These are phyloP conservation scores for Cataglyphis cursor DNA, from an alignment of 2,888 invertebrate species.

Conservation along the genomic window DNA sequence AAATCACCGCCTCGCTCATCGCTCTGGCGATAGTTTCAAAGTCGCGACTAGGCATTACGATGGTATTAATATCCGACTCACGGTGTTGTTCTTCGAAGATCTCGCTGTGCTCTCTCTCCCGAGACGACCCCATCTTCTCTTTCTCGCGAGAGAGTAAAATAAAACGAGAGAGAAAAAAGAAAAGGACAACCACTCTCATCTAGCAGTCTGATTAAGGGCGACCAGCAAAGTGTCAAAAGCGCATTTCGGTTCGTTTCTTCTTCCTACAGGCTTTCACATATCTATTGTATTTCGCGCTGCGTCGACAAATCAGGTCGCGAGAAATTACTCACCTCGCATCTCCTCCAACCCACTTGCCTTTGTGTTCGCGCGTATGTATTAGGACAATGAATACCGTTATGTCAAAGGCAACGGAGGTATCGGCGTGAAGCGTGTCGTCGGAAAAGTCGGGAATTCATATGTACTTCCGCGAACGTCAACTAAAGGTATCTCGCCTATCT, in stretches of 20 bases:
- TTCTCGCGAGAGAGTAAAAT: background rate
- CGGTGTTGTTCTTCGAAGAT: slow-evolving; percentile 11
- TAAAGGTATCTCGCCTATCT: background rate
- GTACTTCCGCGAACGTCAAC: background rate
- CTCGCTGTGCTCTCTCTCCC: slow-evolving; percentile 20
- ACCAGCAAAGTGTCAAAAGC: slow-evolving; percentile 56
- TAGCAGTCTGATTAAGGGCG: slow-evolving; percentile 65
- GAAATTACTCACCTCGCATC: slow-evolving; percentile 19
- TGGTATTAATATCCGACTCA: slow-evolving; percentile 36
- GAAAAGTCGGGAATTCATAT: slow-evolving; percentile 12
- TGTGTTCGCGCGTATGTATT: slow-evolving; percentile 14
- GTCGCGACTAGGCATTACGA: slow-evolving; percentile 17
- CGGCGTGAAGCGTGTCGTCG: background rate
- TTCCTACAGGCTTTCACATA: background rate
- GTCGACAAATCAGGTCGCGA: slow-evolving; percentile 36
- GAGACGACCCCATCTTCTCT: background rate
- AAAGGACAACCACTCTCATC: slow-evolving; percentile 58
- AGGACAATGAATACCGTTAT: slow-evolving; percentile 24
- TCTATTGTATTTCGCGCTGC: slow-evolving; percentile 15
- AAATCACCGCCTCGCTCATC: background rate
- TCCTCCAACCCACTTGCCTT: background rate
- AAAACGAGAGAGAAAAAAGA: background rate
- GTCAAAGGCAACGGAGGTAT: slow-evolving; percentile 9
- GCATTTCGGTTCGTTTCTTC: background rate
- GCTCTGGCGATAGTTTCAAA: slow-evolving; percentile 30